These are phyloP conservation scores for Raja brachyura DNA, from an alignment of 2,113 vertebrate genomes.

Conservation along the genomic window DNA sequence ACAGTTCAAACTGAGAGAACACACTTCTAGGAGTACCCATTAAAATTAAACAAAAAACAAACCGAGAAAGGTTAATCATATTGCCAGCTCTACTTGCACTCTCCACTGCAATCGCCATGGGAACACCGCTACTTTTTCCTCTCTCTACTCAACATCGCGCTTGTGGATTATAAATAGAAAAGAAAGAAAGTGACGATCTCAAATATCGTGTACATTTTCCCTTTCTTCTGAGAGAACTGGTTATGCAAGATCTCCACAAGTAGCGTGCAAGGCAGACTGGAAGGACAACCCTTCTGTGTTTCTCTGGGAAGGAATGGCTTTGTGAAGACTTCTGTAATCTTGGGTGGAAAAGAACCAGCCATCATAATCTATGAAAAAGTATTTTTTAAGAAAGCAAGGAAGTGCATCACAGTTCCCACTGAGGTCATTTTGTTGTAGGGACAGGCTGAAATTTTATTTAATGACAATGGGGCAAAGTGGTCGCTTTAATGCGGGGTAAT, in stretches of 20 bases:
- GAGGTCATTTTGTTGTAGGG: not conserved
- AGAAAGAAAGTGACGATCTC: not conserved
- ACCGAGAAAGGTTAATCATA: not conserved
- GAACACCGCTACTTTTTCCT: conserved; percentile 9
- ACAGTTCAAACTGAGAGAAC: conserved; percentile 63
- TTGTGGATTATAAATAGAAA: conserved; percentile 35
- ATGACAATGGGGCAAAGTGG: not conserved
- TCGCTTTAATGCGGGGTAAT: not conserved
- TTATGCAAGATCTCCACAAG: not conserved
- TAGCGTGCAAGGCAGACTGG: not conserved
- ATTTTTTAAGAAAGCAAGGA: not conserved
- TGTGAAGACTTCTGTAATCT: conserved; percentile 1
- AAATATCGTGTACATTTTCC: not conserved
- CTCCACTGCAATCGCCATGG: conserved; percentile 28
- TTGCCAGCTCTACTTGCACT: conserved; percentile 30
- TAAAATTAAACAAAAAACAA: not conserved
- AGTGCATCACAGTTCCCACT: not conserved
- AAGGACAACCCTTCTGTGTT: not conserved
- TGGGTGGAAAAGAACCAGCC: not conserved
- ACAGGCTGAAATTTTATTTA: not conserved
- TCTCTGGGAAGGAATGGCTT: conserved; percentile 9
- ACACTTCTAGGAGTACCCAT: not conserved
- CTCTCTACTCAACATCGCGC: conserved; percentile 3
- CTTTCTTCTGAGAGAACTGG: conserved; percentile 4
- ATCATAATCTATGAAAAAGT: not conserved